phyloP scores from a whole-genome alignment of 2,113 vertebrate genomes.

The Hucho hucho region DNA sequence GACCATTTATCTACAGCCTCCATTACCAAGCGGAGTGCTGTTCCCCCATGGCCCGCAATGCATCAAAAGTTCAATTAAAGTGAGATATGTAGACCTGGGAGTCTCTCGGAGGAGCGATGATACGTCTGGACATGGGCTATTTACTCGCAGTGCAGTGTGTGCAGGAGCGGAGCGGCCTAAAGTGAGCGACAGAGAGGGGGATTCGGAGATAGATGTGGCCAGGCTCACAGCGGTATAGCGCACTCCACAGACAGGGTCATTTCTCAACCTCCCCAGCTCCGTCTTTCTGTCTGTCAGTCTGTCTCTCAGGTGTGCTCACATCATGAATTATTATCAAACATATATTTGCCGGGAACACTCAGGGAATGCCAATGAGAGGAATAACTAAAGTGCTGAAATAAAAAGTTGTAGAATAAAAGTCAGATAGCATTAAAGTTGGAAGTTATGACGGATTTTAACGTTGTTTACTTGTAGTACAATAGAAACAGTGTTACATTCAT shows the following conservation, averaged over 20 bases:
- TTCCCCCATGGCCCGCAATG: conserved; percentile 24
- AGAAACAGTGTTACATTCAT: too few relatives aligned
- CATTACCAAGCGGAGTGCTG: conserved; percentile 17
- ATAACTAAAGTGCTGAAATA: background rate
- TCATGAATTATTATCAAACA: conserved; percentile 64
- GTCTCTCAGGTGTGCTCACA: conserved; percentile 49
- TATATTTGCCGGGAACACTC: conserved; percentile 38
- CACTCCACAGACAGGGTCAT: conserved; percentile 45
- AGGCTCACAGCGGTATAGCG: conserved; percentile 36
- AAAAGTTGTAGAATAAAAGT: conserved; percentile 11
- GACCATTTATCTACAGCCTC: conserved; percentile 26
- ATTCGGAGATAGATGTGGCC: conserved; percentile 27
- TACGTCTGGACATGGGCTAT: conserved; percentile 10
- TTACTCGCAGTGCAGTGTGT: conserved; percentile 18
- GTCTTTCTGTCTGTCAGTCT: conserved; percentile 65
- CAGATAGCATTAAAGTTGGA: background rate
- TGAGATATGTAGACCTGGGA: conserved; percentile 32
- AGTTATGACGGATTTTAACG: too few relatives aligned
- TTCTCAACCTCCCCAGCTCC: conserved; percentile 53
- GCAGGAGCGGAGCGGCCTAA: background rate
- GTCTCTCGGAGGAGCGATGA: conserved; percentile 29
- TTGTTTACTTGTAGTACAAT: too few relatives aligned
- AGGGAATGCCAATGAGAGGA: conserved; percentile 55
- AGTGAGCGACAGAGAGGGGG: conserved; percentile 5
- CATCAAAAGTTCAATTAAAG: conserved; percentile 39